Evolutionary conservation across 1,140 invertebrate genomes (phyloP).

Genomic region (Armadillidium nasatum): DNA sequence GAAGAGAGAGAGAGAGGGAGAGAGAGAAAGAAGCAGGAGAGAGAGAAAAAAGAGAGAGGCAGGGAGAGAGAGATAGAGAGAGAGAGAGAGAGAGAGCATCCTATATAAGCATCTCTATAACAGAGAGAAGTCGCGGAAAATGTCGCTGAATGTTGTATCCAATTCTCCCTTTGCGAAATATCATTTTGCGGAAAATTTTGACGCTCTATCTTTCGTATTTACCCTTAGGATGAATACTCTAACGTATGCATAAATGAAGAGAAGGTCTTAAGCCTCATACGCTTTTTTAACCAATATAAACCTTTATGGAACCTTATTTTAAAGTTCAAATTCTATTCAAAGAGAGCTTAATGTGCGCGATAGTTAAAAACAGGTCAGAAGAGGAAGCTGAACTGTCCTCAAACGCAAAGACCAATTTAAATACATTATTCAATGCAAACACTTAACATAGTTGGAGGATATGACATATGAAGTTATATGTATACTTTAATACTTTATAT

Average conservation of each 20-base stretch:
- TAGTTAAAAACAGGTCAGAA: neutral
- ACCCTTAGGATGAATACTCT: conserved; percentile 43
- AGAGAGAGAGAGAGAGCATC: no score
- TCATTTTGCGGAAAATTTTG: conserved; percentile 29
- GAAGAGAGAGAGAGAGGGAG: no score
- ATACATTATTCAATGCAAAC: conserved; percentile 44
- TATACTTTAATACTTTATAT: no score
- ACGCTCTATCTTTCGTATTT: conserved; percentile 42
- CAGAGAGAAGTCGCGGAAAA: no score
- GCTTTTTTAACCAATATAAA: no score
- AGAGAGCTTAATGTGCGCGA: neutral
- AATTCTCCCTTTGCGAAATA: conserved; percentile 20
- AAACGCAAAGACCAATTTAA: conserved; percentile 38
- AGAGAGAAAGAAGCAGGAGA: no score
- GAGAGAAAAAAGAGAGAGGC: no score
- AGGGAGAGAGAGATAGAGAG: no score
- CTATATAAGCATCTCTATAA: no score
- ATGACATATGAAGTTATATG: conserved; percentile 39
- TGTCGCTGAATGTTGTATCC: neutral
- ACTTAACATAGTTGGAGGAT: conserved; percentile 40
- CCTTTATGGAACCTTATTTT: no score
- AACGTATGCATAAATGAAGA: conserved; percentile 27
- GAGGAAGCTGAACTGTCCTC: conserved; percentile 12
- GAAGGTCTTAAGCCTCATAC: conserved; percentile 13
- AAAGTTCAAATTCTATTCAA: no score